Conservation (phyloP, 2,888 invertebrate species). For the Isoperla grammatica region DNA sequence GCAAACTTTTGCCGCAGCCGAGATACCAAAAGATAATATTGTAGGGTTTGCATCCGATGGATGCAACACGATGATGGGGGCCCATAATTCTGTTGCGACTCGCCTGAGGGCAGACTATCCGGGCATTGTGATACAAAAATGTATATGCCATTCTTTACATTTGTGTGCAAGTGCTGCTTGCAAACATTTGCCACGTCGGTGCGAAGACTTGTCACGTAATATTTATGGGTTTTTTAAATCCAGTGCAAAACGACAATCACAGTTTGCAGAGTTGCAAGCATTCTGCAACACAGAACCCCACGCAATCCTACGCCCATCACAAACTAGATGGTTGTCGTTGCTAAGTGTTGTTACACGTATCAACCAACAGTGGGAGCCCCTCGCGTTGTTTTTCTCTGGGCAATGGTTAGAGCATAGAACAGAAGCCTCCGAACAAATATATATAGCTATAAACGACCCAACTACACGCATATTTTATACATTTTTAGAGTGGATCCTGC, state of each 20-base stretch:
- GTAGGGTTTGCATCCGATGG: slow-evolving; percentile 40
- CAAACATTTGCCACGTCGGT: slow-evolving; percentile 34
- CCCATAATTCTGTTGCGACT: slow-evolving; percentile 35
- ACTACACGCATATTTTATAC: slow-evolving; percentile 23
- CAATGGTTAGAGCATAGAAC: slow-evolving; percentile 19
- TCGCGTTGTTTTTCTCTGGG: slow-evolving; percentile 17
- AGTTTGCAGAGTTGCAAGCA: slow-evolving; percentile 32
- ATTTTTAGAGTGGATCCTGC: slow-evolving; percentile 29
- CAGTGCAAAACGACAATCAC: slow-evolving; percentile 32
- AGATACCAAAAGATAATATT: slow-evolving; percentile 36
- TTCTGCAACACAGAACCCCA: slow-evolving; percentile 31
- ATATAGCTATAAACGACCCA: slow-evolving; percentile 22
- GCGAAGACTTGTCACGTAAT: slow-evolving; percentile 36
- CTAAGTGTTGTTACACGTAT: slow-evolving; percentile 18
- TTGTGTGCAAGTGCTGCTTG: slow-evolving; percentile 37
- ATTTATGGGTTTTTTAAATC: slow-evolving; percentile 35
- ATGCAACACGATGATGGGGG: slow-evolving; percentile 35
- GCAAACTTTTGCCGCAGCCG: slow-evolving; percentile 4
- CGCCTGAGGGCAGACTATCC: slow-evolving; percentile 30
- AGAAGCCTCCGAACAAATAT: slow-evolving; percentile 22
- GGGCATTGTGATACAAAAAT: slow-evolving; percentile 35
- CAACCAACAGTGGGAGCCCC: slow-evolving; percentile 22
- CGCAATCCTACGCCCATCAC: slow-evolving; percentile 35
- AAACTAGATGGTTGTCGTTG: slow-evolving; percentile 35
- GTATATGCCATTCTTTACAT: slow-evolving; percentile 38